Percentiles rank a stretch among this genome's conserved stretches.
These are phyloP conservation scores for Neogale vison DNA, from an alignment of 2,113 vertebrate genomes.

Conservation along the genomic window DNA sequence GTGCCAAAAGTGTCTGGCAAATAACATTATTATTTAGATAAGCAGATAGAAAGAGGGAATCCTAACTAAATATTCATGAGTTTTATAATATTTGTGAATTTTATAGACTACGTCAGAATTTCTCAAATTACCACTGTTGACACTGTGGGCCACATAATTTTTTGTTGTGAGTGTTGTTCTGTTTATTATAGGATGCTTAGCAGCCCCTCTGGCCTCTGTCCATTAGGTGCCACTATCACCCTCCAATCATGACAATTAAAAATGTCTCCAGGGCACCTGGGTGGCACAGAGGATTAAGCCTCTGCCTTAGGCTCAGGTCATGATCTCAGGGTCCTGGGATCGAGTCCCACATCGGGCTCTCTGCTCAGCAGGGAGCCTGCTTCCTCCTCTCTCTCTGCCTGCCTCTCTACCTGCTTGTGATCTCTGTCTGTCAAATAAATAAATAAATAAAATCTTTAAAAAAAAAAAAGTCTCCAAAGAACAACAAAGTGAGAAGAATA, in stretches of 20 bases:
- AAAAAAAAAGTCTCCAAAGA: not conserved
- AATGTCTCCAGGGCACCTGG: no score
- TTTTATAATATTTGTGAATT: not conserved
- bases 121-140: not conserved
- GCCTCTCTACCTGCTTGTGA: no score
- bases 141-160: not conserved
- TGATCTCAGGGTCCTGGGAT: no score
- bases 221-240: not conserved
- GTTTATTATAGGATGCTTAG: not conserved
- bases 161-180: not conserved
- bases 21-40: not conserved
- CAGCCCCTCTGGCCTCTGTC: not conserved
- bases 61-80: not conserved
- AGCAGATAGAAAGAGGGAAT: not conserved
- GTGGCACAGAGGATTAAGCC: no score
- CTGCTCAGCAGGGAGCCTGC: no score
- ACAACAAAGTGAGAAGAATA: not conserved
- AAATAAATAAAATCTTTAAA: no score
- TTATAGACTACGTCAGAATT: not conserved
- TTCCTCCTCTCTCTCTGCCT: no score
- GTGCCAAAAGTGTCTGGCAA: not conserved
- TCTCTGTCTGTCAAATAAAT: no score
- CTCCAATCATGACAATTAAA: not conserved
- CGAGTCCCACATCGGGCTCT: no score
- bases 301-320: no score